Evolutionary conservation across 2,797 vertebrate genomes (phyloP).

Genomic region (Typhlichthys eigenmanni): DNA sequence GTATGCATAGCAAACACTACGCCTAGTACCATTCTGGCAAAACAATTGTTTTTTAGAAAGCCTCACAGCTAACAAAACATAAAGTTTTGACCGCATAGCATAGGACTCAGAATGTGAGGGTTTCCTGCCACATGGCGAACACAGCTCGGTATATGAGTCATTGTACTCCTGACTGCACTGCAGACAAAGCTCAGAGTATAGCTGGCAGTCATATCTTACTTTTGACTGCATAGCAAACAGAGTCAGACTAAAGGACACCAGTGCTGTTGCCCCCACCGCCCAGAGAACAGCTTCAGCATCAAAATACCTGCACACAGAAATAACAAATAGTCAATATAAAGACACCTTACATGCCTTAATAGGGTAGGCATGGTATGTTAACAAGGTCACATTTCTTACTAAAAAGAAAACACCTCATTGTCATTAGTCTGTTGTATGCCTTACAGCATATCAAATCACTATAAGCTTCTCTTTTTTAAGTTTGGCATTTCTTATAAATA

Average conservation of each 20-base stretch:
- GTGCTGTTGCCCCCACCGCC: slow-evolving; percentile 76
- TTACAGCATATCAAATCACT: slow-evolving; percentile 28
- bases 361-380: not conserved
- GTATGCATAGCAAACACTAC: slow-evolving; percentile 22
- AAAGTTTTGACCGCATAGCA: slow-evolving; percentile 38
- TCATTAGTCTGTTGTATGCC: slow-evolving; percentile 16
- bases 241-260: slow-evolving; percentile 77
- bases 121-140: slow-evolving; percentile 36
- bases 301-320: slow-evolving; percentile 71
- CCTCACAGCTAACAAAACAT: slow-evolving; percentile 21
- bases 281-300: slow-evolving; percentile 76
- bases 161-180: slow-evolving; percentile 33
- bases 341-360: not conserved
- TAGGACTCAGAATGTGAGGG: slow-evolving; percentile 23
- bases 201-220: slow-evolving; percentile 64
- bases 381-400: slow-evolving; percentile 10
- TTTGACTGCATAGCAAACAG: slow-evolving; percentile 85
- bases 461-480: slow-evolving; percentile 16
- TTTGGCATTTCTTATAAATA: slow-evolving; percentile 29
- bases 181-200: slow-evolving; percentile 35
- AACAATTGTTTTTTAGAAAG: slow-evolving; percentile 27
- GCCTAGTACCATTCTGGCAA: not conserved
- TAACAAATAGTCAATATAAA: slow-evolving; percentile 26
- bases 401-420: slow-evolving; percentile 4
- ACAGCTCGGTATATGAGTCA: slow-evolving; percentile 10